A percentile compares a stretch with the other conserved stretches of the same genome.
Conservation (phyloP, 2,113 vertebrate genomes). For the Ardeotis arabs region DNA sequence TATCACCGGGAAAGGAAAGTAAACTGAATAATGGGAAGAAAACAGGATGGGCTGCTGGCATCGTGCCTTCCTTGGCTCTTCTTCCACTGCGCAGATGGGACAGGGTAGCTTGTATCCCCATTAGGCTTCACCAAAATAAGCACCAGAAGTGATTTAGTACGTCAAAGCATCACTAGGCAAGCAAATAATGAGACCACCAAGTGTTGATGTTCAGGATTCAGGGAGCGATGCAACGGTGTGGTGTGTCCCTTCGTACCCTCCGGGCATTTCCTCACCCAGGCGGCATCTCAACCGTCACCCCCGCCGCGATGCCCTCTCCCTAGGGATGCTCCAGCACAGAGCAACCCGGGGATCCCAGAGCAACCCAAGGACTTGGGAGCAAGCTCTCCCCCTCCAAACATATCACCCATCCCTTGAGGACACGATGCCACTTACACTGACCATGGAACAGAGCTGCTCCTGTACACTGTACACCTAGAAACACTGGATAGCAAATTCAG, state of each 20-base stretch:
- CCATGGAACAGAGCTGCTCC: background rate
- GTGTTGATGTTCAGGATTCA: background rate
- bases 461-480: background rate
- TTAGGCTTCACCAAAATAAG: background rate
- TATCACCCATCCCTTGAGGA: background rate
- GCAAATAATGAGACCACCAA: background rate
- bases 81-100: background rate
- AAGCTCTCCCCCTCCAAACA: background rate
- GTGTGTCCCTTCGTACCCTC: rapidly evolving
- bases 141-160: background rate
- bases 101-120: background rate
- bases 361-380: background rate
- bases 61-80: background rate
- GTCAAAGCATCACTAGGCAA: background rate
- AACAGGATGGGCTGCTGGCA: background rate
- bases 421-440: rapidly evolving
- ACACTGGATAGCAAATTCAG: background rate
- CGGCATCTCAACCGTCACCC: rapidly evolving
- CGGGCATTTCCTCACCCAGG: rapidly evolving
- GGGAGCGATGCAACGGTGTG: background rate
- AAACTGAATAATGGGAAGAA: background rate
- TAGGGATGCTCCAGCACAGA: background rate
- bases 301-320: background rate
- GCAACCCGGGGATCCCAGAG: background rate
- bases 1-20: background rate